Conservation (phyloP, 2,888 invertebrate genomes). For the Miltochrista miniata region DNA sequence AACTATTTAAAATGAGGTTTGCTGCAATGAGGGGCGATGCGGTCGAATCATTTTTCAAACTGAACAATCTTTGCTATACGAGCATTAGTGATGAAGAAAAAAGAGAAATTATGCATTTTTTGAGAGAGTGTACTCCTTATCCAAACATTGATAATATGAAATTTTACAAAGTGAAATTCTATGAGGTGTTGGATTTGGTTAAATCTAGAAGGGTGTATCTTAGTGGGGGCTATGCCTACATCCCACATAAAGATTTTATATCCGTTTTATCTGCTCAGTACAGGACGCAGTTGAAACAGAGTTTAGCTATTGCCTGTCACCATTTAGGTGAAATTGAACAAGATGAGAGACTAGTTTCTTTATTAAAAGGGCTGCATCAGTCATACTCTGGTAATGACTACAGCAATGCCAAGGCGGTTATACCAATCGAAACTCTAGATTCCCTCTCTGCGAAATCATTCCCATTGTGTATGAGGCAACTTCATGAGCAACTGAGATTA, state of each 20-base stretch:
- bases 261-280: slow-evolving; percentile 92
- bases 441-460: slow-evolving; percentile 92
- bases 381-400: slow-evolving; percentile 94
- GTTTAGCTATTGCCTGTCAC: slow-evolving; percentile 87
- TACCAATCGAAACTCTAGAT: slow-evolving; percentile 91
- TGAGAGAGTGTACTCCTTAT: slow-evolving; percentile 85
- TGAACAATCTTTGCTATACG: slow-evolving; percentile 86
- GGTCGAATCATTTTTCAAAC: slow-evolving; percentile 86
- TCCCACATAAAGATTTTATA: slow-evolving; percentile 92
- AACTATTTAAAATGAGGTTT: slow-evolving; percentile 93
- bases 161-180: slow-evolving; percentile 93
- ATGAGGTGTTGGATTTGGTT: slow-evolving; percentile 94
- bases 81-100: slow-evolving; percentile 88
- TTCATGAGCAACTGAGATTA: slow-evolving; percentile 90
- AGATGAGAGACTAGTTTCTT: slow-evolving; percentile 90
- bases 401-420: slow-evolving; percentile 73
- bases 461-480: slow-evolving; percentile 97
- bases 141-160: slow-evolving; percentile 85
- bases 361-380: slow-evolving; percentile 91
- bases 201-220: slow-evolving; percentile 90
- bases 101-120: slow-evolving; percentile 81
- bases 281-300: slow-evolving; percentile 87
- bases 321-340: slow-evolving; percentile 90
- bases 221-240: slow-evolving; percentile 92
- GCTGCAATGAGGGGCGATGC: slow-evolving; percentile 85